Percentiles rank a stretch among this genome's conserved stretches.
phyloP scores from a whole-genome alignment of 2,888 invertebrate genomes.

The Apomyelois bistriatella region DNA sequence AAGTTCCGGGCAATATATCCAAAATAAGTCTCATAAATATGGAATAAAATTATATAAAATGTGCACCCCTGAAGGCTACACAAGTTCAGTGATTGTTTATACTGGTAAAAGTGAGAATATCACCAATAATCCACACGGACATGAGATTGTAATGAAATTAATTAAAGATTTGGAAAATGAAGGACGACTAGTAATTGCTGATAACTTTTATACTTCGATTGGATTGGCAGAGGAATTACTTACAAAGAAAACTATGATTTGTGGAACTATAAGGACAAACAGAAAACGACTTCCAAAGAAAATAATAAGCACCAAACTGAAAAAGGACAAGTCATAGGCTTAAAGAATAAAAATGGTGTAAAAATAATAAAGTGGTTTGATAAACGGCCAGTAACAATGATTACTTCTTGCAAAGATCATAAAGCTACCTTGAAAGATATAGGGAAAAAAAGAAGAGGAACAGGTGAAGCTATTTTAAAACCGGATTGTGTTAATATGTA shows the following conservation, averaged over 20 bases:
- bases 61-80: conserved; percentile 35
- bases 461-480: no score
- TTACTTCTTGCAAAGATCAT: no score
- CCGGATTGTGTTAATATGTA: no score
- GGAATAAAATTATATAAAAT: conserved; percentile 40
- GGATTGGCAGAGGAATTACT: conserved; percentile 27
- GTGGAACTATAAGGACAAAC: conserved; percentile 28
- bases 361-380: no score
- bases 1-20: no score
- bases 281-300: no score
- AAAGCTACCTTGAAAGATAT: no score
- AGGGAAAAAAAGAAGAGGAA: no score
- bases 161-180: conserved; percentile 21
- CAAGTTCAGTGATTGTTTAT: conserved; percentile 26
- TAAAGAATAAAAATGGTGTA: no score
- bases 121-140: conserved; percentile 19
- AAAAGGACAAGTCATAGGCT: no score
- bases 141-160: conserved; percentile 22
- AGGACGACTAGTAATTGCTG: conserved; percentile 28
- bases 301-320: no score
- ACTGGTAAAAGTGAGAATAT: conserved; percentile 23
- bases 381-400: no score
- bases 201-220: conserved; percentile 34
- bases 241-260: conserved; percentile 24
- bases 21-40: conserved; percentile 32